Conservation (phyloP, 2,888 invertebrate genomes). For the Troglohyphantes excavatus region DNA sequence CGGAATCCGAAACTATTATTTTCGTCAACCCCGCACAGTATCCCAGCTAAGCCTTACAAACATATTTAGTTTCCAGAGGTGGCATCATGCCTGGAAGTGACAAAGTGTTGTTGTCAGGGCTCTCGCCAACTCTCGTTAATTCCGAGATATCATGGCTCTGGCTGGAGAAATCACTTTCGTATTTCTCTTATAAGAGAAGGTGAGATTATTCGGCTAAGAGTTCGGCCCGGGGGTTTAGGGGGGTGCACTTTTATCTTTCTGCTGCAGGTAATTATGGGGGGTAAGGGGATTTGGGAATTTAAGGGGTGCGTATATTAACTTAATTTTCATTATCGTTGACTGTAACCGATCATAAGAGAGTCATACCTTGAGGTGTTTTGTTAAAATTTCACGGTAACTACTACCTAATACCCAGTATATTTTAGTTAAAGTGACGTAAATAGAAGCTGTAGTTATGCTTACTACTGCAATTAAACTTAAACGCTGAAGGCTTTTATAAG, state of each 20-base stretch:
- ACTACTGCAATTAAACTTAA: too few species aligned
- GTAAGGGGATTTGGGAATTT: not conserved
- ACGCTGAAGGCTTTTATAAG: too few species aligned
- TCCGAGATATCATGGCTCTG: constrained; percentile 36
- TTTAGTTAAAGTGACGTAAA: too few species aligned
- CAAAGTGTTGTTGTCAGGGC: constrained; percentile 48
- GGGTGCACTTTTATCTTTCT: not conserved
- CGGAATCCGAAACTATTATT: constrained; percentile 8
- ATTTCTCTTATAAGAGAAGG: constrained; percentile 21
- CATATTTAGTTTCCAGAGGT: constrained; percentile 31
- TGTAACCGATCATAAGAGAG: not conserved
- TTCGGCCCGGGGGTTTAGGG: not conserved
- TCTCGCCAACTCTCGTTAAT: constrained; percentile 56
- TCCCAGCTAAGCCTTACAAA: not conserved
- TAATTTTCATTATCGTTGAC: not conserved
- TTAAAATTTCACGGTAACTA: too few species aligned
- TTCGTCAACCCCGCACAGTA: not conserved
- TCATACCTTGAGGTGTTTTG: too few species aligned
- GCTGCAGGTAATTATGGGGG: not conserved
- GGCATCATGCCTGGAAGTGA: constrained; percentile 34
- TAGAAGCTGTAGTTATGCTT: too few species aligned
- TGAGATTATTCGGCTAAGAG: constrained; percentile 7
- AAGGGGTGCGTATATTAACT: not conserved
- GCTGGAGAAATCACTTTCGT: constrained; percentile 46
- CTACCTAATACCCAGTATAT: too few species aligned